These are phyloP conservation scores for Upupa epops DNA, from an alignment of 2,113 vertebrate genomes.

Conservation along the genomic window DNA sequence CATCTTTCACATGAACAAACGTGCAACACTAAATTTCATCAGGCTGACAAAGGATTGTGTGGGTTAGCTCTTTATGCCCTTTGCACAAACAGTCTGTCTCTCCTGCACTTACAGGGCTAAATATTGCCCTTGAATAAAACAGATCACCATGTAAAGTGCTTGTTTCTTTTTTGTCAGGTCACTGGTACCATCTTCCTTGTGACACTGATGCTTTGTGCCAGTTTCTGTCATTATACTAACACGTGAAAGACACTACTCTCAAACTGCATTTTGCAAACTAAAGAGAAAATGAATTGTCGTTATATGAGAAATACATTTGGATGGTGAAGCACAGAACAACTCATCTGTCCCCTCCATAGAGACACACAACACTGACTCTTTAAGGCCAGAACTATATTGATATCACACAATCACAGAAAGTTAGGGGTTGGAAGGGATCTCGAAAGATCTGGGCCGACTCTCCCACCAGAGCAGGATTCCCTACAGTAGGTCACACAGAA, in stretches of 20 bases:
- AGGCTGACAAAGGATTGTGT: slow-evolving; percentile 40
- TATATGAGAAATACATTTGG: neutral
- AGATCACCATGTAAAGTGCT: neutral
- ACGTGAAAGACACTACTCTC: neutral
- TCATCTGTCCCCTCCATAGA: neutral
- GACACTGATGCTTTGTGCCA: neutral
- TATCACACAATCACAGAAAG: no score
- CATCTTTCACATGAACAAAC: slow-evolving; percentile 29
- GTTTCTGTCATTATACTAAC: neutral
- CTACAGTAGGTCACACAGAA: no score
- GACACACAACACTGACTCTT: neutral
- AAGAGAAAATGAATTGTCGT: neutral
- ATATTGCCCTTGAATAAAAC: neutral
- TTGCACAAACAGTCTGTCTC: slow-evolving; percentile 2
- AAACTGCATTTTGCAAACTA: neutral
- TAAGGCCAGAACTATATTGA: neutral
- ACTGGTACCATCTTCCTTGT: neutral
- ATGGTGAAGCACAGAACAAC: neutral
- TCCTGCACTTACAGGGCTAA: slow-evolving; percentile 29
- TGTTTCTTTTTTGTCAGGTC: slow-evolving; percentile 33
- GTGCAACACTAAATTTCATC: slow-evolving; percentile 37
- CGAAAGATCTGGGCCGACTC: no score
- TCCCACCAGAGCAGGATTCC: no score
- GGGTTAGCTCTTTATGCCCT: slow-evolving; percentile 4
- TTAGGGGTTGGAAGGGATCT: no score